These are phyloP conservation scores for Cephus spinipes DNA, from an alignment of 2,888 invertebrate species.

Conservation along the genomic window DNA sequence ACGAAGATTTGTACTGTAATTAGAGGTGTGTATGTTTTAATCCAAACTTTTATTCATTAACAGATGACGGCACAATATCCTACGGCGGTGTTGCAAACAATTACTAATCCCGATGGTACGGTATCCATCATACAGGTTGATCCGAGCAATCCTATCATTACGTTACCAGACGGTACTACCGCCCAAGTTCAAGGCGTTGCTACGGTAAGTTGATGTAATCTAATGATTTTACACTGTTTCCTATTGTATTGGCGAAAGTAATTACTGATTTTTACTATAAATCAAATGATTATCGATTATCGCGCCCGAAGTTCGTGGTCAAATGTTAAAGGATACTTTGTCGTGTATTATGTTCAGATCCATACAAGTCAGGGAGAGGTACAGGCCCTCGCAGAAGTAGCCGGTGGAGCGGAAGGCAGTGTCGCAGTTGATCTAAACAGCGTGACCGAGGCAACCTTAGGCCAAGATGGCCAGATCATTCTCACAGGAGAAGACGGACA, in stretches of 20 bases:
- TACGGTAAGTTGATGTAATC: conserved; percentile 65
- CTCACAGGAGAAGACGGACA: conserved; percentile 95
- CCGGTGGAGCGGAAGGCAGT: conserved; percentile 74
- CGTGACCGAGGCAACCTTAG: conserved; percentile 90
- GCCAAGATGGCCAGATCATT: conserved; percentile 94
- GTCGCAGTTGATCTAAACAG: conserved; percentile 90
- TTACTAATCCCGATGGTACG: conserved; percentile 96
- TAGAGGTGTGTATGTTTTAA: neutral
- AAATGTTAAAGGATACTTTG: neutral
- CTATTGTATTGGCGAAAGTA: neutral
- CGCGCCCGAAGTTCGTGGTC: neutral
- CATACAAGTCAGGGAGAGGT: conserved; percentile 71
- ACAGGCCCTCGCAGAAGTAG: conserved; percentile 80
- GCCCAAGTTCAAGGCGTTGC: conserved; percentile 91
- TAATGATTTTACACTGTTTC: neutral
- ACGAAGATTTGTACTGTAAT: neutral
- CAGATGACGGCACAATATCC: conserved; percentile 79
- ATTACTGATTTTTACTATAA: neutral
- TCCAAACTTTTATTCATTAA: conserved; percentile 17
- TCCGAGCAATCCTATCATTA: conserved; percentile 93
- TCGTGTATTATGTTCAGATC: conserved; percentile 55
- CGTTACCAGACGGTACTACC: conserved; percentile 94
- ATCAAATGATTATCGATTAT: neutral
- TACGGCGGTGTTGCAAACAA: conserved; percentile 93
- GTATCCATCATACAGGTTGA: conserved; percentile 96